A percentile compares a stretch with the other conserved stretches of the same genome.
phyloP scores from a whole-genome alignment of 1,140 invertebrate species.

The Diachasmimorpha longicaudata region DNA sequence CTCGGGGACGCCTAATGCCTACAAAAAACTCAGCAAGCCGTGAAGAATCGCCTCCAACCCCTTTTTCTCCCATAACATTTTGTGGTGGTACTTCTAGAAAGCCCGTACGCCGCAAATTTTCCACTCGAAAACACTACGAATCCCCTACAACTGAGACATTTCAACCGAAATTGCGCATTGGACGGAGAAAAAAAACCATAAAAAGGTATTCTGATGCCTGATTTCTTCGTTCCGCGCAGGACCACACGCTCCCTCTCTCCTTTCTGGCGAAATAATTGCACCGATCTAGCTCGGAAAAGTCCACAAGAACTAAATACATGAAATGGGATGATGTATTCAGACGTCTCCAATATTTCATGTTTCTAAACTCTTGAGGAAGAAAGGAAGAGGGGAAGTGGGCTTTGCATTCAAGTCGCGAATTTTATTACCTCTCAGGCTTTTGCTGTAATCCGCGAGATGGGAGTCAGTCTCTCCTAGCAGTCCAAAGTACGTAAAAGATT shows the following conservation, averaged over 20 bases:
- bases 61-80: conserved; percentile 32
- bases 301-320: neutral
- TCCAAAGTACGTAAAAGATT: neutral
- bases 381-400: neutral
- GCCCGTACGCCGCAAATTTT: conserved; percentile 32
- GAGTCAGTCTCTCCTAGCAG: neutral
- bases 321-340: neutral
- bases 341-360: neutral
- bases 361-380: neutral
- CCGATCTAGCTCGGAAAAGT: neutral
- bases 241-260: neutral
- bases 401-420: conserved; percentile 35
- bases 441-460: conserved; percentile 24
- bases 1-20: conserved; percentile 10
- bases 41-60: conserved; percentile 27
- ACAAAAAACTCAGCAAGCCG: conserved; percentile 29
- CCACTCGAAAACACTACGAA: conserved; percentile 29
- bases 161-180: neutral
- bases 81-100: conserved; percentile 42
- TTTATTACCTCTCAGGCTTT: conserved; percentile 32
- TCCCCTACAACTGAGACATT: conserved; percentile 11
- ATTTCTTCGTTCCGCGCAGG: neutral
- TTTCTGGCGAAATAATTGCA: neutral
- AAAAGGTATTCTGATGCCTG: neutral
- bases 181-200: neutral